Conservation (phyloP, 2,113 vertebrate genomes). For the Semnopithecus entellus region DNA sequence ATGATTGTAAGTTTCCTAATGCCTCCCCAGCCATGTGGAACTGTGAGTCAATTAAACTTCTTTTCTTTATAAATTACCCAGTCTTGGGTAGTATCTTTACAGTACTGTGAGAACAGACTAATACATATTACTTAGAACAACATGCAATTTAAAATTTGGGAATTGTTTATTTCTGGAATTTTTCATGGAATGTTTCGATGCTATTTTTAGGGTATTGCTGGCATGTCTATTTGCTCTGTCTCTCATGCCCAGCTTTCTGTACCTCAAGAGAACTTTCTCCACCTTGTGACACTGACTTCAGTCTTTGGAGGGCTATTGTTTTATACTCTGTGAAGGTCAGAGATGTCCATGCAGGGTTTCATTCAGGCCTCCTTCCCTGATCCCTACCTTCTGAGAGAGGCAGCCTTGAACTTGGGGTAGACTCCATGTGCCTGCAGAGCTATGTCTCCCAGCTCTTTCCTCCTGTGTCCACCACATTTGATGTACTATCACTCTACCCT, state of each 20-base stretch:
- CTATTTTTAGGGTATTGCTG: fast-evolving
- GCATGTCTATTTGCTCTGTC: fast-evolving
- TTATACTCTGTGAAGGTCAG: no score
- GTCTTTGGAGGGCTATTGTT: not conserved
- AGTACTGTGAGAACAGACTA: no score
- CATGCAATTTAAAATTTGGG: not conserved
- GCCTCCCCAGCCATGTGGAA: no score
- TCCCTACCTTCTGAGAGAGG: not conserved
- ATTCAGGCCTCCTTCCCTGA: fast-evolving
- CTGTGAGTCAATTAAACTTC: no score
- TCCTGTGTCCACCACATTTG: fast-evolving
- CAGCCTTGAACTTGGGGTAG: no score
- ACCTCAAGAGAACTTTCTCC: not conserved
- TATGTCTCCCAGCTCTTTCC: not conserved
- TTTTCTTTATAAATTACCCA: no score
- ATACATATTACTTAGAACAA: not conserved
- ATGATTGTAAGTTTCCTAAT: no score
- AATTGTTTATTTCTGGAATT: not conserved
- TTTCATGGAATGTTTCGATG: not conserved
- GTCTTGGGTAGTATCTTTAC: no score
- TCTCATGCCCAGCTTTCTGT: not conserved
- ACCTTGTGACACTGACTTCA: fast-evolving
- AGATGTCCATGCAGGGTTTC: fast-evolving
- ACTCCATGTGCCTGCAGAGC: fast-evolving
- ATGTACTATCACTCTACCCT: fast-evolving